These are phyloP conservation scores for Cottus gobio DNA, from an alignment of 2,113 vertebrate species.

Conservation along the genomic window DNA sequence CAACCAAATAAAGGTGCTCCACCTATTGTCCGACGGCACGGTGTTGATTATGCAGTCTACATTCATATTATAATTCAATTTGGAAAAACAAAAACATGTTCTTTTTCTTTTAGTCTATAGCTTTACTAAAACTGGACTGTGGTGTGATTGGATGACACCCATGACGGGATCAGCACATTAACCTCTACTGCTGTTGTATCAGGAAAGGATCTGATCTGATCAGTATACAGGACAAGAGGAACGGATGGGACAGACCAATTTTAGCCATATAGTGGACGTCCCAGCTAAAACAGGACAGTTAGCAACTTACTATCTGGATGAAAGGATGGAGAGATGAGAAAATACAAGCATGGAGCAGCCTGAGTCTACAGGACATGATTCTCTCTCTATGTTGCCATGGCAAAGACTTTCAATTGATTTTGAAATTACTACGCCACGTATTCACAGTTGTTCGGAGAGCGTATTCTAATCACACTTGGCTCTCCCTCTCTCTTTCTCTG, in stretches of 20 bases:
- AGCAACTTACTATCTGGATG: neutral
- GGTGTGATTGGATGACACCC: neutral
- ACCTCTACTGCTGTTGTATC: neutral
- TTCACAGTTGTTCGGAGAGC: conserved; percentile 41
- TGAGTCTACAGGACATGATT: neutral
- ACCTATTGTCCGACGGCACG: too few species aligned
- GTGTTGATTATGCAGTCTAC: too few species aligned
- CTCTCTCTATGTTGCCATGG: conserved; percentile 6
- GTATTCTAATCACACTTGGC: conserved; percentile 12
- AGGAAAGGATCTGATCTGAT: too few species aligned
- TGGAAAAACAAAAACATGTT: too few species aligned
- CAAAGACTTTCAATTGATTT: conserved; percentile 31
- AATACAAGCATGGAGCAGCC: neutral
- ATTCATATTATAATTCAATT: too few species aligned
- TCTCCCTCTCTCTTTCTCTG: neutral
- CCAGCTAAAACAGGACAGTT: neutral
- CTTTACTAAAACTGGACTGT: neutral
- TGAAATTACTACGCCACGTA: conserved; percentile 17
- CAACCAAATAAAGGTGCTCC: too few species aligned
- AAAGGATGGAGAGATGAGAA: conserved; percentile 1
- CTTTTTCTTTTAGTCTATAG: neutral
- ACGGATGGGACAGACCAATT: neutral
- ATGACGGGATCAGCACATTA: neutral
- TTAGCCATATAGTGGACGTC: neutral
- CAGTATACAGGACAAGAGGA: neutral